A percentile compares a stretch with the other conserved stretches of the same genome.
phyloP scores from a whole-genome alignment of 2,888 invertebrate genomes.

The Eudasyphora cyanicolor region DNA sequence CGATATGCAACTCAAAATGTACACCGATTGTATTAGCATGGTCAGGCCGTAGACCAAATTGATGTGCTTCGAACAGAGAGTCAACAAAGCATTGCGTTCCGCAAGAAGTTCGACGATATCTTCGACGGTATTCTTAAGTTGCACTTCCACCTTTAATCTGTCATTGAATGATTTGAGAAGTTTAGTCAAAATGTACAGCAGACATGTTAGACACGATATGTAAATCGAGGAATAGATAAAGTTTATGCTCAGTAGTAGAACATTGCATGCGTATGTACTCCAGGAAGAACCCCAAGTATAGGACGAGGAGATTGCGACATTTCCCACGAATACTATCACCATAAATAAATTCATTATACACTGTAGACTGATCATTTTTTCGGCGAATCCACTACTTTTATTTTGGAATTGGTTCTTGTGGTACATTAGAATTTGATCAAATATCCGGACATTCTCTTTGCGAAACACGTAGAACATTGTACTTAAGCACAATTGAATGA shows the following conservation, averaged over 20 bases:
- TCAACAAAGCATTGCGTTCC: constrained; percentile 17
- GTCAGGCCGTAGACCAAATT: constrained; percentile 11
- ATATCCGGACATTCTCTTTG: constrained; percentile 8
- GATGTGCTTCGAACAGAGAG: neutral
- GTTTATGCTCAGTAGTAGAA: neutral
- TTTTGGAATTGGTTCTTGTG: neutral
- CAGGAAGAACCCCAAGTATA: neutral
- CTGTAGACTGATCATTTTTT: neutral
- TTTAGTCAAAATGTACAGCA: neutral
- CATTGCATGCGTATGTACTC: neutral
- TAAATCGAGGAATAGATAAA: constrained; percentile 33
- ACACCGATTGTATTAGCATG: constrained; percentile 23
- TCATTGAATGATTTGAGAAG: neutral
- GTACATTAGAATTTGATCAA: constrained; percentile 6
- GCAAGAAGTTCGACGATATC: neutral
- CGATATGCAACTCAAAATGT: constrained; percentile 17
- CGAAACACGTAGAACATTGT: constrained; percentile 32
- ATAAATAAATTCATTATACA: neutral
- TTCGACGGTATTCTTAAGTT: neutral
- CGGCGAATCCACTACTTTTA: neutral
- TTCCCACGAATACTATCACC: constrained; percentile 8
- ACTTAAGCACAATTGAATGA: constrained; percentile 18
- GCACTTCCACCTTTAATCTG: neutral
- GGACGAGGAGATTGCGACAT: neutral
- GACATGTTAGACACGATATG: constrained; percentile 32